Evolutionary conservation across 2,797 vertebrate species (phyloP).

Genomic region (Varecia variegata): DNA sequence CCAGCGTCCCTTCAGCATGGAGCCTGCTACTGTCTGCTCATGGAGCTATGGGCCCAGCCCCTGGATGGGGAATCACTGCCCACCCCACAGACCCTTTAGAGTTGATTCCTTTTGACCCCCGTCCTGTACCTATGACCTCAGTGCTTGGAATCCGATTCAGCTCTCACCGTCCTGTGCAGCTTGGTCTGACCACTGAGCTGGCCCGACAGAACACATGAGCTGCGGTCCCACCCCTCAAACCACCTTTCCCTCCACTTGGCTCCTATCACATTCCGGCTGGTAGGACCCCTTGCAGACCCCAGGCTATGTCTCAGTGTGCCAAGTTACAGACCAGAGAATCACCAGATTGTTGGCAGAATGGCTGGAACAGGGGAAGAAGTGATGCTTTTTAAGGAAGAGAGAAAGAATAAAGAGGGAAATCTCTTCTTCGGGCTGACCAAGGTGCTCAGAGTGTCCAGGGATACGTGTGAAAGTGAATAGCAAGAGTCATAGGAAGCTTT

Average conservation of each 20-base stretch:
- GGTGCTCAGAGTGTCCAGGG: not conserved
- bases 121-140: not conserved
- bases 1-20: not conserved
- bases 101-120: not conserved
- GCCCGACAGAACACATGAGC: fast-evolving
- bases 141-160: too few species aligned
- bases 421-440: not conserved
- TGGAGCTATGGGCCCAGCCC: not conserved
- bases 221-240: fast-evolving
- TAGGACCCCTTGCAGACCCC: not conserved
- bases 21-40: not conserved
- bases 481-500: not conserved
- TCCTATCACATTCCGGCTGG: not conserved
- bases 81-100: not conserved
- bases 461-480: not conserved
- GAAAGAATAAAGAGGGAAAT: not conserved
- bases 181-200: not conserved
- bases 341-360: not conserved
- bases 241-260: not conserved
- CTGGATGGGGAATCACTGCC: not conserved
- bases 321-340: not conserved
- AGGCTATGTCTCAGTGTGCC: fast-evolving
- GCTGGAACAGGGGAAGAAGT: not conserved
- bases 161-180: not conserved
- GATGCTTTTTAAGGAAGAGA: not conserved